phyloP scores from a whole-genome alignment of 2,797 vertebrate species.

The Eupleurogrammus muticus region DNA sequence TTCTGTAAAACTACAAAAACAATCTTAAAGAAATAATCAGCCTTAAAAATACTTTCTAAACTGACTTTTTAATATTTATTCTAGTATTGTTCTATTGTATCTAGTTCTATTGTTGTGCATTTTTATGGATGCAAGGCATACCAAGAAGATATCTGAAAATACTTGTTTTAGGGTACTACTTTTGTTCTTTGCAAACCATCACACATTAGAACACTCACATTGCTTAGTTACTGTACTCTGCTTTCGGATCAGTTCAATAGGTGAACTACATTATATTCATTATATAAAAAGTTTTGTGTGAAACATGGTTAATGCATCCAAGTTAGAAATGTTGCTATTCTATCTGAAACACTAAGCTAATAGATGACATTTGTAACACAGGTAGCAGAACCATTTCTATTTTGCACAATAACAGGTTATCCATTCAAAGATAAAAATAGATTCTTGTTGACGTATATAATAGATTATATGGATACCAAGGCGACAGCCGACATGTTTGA shows the following conservation, averaged over 20 bases:
- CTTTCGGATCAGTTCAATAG: constrained; percentile 1
- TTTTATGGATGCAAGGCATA: not conserved
- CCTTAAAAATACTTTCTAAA: not conserved
- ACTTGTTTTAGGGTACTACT: not conserved
- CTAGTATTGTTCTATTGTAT: constrained; percentile 1
- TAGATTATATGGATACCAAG: constrained; percentile 35
- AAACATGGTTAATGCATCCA: not conserved
- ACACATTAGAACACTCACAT: not conserved
- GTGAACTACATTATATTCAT: not conserved
- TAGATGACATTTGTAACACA: constrained; percentile 2
- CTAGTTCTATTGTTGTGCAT: constrained; percentile 1
- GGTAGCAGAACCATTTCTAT: constrained; percentile 14
- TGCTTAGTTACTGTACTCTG: not conserved
- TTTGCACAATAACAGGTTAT: constrained; percentile 32
- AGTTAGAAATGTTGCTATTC: constrained; percentile 1
- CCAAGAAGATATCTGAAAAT: not conserved
- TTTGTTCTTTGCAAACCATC: not conserved
- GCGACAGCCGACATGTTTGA: constrained; percentile 42
- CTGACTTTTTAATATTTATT: not conserved
- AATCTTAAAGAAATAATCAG: constrained; percentile 5
- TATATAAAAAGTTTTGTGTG: constrained; percentile 1
- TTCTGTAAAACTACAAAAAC: constrained; percentile 11
- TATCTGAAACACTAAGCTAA: not conserved
- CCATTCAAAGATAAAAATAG: constrained; percentile 27
- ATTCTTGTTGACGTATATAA: constrained; percentile 28